phyloP scores from a whole-genome alignment of 2,797 vertebrate species.

The Pipistrellus pygmaeus region DNA sequence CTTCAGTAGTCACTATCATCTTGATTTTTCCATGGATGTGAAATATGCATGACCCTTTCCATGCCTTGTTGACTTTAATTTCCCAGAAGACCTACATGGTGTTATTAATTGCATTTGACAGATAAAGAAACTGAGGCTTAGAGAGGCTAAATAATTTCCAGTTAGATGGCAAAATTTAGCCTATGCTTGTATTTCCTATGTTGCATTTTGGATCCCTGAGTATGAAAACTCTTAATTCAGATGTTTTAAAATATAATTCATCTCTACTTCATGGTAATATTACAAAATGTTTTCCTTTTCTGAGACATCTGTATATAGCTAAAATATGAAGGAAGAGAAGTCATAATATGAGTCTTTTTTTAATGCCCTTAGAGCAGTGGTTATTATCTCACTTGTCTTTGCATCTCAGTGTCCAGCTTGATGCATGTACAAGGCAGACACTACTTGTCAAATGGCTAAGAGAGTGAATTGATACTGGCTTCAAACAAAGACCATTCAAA shows the following conservation, averaged over 20 bases:
- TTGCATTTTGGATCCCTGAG: background rate
- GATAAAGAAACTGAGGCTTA: background rate
- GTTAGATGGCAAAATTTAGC: background rate
- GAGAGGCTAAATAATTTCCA: background rate
- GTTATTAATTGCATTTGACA: background rate
- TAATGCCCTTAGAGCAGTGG: background rate
- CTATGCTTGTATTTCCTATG: background rate
- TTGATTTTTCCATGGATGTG: background rate
- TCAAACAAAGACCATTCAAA: background rate
- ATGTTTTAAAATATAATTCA: background rate
- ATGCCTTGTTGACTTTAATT: background rate
- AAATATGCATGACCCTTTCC: background rate
- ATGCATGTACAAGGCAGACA: too few relatives aligned
- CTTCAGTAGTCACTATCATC: background rate
- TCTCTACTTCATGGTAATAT: background rate
- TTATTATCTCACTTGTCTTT: background rate
- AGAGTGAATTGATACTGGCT: background rate
- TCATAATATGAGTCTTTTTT: background rate
- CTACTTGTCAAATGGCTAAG: background rate
- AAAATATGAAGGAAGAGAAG: conserved; percentile 33
- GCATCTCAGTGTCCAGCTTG: background rate
- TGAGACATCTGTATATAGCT: background rate
- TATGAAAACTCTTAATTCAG: background rate
- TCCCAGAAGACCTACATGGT: background rate
- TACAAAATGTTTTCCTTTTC: background rate